Conservation (phyloP, 2,888 invertebrate genomes). For the Hemithea aestivaria region DNA sequence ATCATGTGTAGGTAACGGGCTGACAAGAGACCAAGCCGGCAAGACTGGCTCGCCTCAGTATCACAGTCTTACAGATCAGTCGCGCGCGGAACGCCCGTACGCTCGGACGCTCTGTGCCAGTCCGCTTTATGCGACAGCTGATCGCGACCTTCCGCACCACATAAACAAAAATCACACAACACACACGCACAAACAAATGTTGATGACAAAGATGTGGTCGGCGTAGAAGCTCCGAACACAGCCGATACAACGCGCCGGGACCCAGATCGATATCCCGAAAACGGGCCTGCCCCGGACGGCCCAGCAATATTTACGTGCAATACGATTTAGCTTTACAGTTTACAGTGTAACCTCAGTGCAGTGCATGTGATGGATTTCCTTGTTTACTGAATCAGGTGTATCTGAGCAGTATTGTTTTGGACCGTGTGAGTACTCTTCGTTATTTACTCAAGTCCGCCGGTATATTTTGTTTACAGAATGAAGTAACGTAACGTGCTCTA, state of each 20-base stretch:
- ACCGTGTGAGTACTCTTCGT: constrained; percentile 37
- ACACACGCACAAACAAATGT: constrained; percentile 21
- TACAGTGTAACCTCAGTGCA: constrained; percentile 44
- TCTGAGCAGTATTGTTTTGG: constrained; percentile 47
- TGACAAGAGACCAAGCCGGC: constrained; percentile 33
- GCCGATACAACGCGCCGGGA: constrained; percentile 36
- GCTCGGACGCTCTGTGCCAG: constrained; percentile 45
- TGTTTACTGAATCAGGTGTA: constrained; percentile 52
- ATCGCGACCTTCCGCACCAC: constrained; percentile 42
- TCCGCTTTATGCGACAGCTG: constrained; percentile 53
- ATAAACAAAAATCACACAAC: constrained; percentile 49
- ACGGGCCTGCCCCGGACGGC: constrained; percentile 48
- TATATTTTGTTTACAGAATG: constrained; percentile 33
- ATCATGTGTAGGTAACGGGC: constrained; percentile 67
- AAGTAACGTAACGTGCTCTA: constrained; percentile 14
- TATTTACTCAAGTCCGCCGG: constrained; percentile 43
- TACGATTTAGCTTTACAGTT: constrained; percentile 35
- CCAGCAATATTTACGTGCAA: constrained; percentile 62
- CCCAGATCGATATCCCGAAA: constrained; percentile 63
- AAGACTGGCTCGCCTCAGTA: constrained; percentile 24
- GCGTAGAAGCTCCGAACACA: constrained; percentile 28
- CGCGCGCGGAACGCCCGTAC: constrained; percentile 64
- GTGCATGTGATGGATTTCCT: constrained; percentile 66
- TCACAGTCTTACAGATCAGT: constrained; percentile 47
- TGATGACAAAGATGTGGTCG: constrained; percentile 26